Percentiles rank a stretch among this genome's conserved stretches.
These are phyloP conservation scores for Fulmarus glacialis DNA, from an alignment of 2,113 vertebrate species.

Conservation along the genomic window DNA sequence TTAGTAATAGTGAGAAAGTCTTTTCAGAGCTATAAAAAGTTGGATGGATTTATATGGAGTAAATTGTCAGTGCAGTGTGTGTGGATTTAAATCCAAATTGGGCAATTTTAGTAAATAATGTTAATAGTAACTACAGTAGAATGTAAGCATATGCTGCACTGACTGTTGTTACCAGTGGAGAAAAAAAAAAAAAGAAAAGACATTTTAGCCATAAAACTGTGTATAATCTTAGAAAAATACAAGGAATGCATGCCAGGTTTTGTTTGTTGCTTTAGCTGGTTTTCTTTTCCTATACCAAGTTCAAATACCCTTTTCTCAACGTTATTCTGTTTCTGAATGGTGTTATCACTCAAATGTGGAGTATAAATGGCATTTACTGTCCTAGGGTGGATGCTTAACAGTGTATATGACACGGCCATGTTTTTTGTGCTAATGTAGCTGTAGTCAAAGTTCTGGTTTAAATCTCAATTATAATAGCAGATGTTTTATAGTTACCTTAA, in stretches of 20 bases:
- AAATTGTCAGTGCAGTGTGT: not conserved
- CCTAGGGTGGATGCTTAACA: not conserved
- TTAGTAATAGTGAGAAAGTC: slow-evolving; percentile 27
- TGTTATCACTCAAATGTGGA: not conserved
- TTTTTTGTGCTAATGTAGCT: not conserved
- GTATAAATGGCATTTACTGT: not conserved
- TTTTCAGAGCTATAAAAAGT: not conserved
- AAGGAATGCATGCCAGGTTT: not conserved
- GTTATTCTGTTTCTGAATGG: not conserved
- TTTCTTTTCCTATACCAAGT: not conserved
- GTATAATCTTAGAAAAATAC: not conserved
- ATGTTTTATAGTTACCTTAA: not conserved
- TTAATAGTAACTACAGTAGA: not conserved
- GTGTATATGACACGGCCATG: not conserved
- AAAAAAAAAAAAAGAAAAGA: not conserved
- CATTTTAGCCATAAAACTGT: not conserved
- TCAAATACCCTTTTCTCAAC: not conserved
- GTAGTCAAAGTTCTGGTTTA: not conserved
- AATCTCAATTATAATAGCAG: not conserved
- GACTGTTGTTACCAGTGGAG: not conserved
- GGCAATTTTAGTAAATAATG: not conserved
- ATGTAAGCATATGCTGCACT: not conserved
- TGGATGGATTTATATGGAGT: not conserved
- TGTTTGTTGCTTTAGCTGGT: not conserved
- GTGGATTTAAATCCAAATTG: not conserved